These are phyloP conservation scores for Bubalus kerabau DNA, from an alignment of 2,113 vertebrate genomes.

Conservation along the genomic window DNA sequence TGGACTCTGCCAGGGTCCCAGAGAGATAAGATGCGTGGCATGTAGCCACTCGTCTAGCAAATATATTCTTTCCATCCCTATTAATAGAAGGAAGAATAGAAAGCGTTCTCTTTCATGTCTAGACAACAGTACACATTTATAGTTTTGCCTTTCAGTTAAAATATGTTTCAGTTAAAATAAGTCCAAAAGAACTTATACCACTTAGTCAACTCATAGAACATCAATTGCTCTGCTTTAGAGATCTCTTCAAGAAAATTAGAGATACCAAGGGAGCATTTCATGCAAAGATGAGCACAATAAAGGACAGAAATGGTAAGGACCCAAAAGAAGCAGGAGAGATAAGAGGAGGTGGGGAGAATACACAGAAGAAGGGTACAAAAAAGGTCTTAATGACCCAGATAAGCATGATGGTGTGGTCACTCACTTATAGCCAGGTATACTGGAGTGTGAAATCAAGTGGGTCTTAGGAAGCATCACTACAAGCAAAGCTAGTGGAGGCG, in stretches of 20 bases:
- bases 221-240: not conserved
- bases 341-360: not conserved
- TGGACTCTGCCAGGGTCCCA: not conserved
- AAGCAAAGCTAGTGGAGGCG: not conserved
- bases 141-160: not conserved
- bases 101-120: no score
- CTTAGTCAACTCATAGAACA: no score
- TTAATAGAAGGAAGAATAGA: not conserved
- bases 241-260: not conserved
- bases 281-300: not conserved
- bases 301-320: not conserved
- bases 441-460: not conserved
- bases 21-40: accelerated
- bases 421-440: not conserved
- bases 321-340: not conserved
- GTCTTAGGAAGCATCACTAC: not conserved
- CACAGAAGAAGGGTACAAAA: not conserved
- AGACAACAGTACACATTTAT: not conserved
- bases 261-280: not conserved
- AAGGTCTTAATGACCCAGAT: not conserved
- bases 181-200: not conserved
- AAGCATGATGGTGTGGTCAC: not conserved
- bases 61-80: no score
- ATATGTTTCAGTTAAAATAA: not conserved
- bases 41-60: accelerated